Evolutionary conservation across 2,113 vertebrate genomes (phyloP).

Genomic region (Edolisoma coerulescens): DNA sequence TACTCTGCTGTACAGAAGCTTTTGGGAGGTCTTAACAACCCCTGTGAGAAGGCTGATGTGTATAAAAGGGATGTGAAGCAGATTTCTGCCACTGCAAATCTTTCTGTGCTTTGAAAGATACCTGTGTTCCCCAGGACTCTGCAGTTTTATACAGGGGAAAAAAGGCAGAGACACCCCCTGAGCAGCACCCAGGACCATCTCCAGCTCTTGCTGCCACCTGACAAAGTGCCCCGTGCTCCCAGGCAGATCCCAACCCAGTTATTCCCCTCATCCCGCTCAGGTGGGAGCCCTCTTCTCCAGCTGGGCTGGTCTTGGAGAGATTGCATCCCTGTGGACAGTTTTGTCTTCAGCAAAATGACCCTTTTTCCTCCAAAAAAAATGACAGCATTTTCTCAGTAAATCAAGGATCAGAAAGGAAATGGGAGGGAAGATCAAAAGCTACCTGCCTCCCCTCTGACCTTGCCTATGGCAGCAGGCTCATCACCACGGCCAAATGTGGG

Average conservation of each 20-base stretch:
- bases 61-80: not conserved
- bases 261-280: not conserved
- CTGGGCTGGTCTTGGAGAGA: not conserved
- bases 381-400: not conserved
- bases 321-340: not conserved
- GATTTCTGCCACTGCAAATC: not conserved
- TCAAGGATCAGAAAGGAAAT: not conserved
- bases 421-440: not conserved
- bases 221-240: accelerated
- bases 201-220: not conserved
- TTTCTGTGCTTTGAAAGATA: not conserved
- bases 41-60: not conserved
- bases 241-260: not conserved
- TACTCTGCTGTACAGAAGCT: not conserved
- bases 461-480: not conserved
- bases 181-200: not conserved
- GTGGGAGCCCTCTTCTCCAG: not conserved
- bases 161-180: not conserved
- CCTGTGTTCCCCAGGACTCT: not conserved
- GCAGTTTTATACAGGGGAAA: not conserved
- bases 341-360: not conserved
- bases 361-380: not conserved
- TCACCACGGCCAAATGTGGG: not conserved
- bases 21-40: not conserved
- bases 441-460: not conserved